Base-by-base conservation (phyloP, 1,140 invertebrate species). In the Arctopsyche grandis region DNA sequence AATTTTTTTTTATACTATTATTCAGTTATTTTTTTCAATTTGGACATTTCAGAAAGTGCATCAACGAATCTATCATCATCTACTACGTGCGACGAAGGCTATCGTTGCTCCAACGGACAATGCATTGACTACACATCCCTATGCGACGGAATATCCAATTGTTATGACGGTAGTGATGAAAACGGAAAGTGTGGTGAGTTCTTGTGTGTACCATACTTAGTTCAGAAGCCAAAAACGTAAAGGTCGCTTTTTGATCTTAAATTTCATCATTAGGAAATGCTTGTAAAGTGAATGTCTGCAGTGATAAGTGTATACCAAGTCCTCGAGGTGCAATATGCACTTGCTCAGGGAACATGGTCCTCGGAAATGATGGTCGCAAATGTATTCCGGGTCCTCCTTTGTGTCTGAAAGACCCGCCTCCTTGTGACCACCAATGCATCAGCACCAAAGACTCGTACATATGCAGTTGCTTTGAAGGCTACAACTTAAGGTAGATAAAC, bases 401-500 rank as follows among this genome's bases (percentile, higher is more conserved):
- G 10, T 82, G 81, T 69, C 74, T 69, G 0, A 46, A 21, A 10
- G 5, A 44, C 29, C 79, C 78, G 12, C 26, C 84, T 9, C 83
- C 86, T 0, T 90, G 90, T 80, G 85, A 88, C 79, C 89, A 90
- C 83, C 84, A 86, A 56, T 90, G 90, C 74, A 82, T 78, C 0
- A 85, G 89, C 3, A 84, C 84, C 3, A 84, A 86, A 3, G 84
- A 86, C 16, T 85, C 85, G 0, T 86, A 86, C 0, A 84, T 87
- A 0, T 99, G 97, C 85, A 90, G 90, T 16, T 98, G 97, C 86
- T 88, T 89, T 14, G 86, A 91, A 0, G 95, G 94, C 0, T 98
- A 94, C 84, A 87, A 91, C 0, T 87, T 96, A 19, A 87, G 89
- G 88, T 88, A 69, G 12, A 5, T 52, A n/a, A n/a, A n/a, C 12